Evolutionary conservation across 1,140 invertebrate species (phyloP), one percentile per base, ranked within the genome.

Genomic region (Dendroctonus ponderosae): DNA sequence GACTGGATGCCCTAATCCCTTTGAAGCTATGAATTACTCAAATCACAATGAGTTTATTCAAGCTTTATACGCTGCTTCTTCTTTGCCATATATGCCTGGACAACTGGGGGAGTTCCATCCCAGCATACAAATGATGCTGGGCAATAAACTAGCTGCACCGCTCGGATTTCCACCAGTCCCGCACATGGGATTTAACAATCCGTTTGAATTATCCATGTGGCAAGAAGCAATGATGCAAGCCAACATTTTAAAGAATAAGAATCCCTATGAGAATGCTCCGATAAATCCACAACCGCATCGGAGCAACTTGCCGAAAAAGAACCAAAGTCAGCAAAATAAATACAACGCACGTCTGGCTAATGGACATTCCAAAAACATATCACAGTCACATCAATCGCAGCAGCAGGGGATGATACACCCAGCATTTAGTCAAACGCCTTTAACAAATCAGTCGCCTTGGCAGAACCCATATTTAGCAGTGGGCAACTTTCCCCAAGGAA

Each of bases 1-100:
- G 87, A 72, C 88, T 41, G 87, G 87, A 2, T 89, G 88, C 71
- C 78, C 88, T 26, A 87, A 83, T 65, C 87, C 88, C 73, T 75
- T 88, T 46, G 83, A 82, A 63, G 73, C 75, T 3, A 74, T 76
- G 67, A 79, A 79, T 59, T 67, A 67, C 12, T 26, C 46, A 50
- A 67, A 67, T 48, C 65, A 67, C n/a, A 78, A 80, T 41, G 83
- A 85, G 43, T 76, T 85, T 67, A 74, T 84, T 12, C 82, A 82
- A 69, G 79, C 80, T 11, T 68, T 83, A 5, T 65, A 68, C 26
- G 64, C 68, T 40, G 75, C 60, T 61, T 74, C 53, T 37, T 79
- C 81, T 11, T 74, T 76, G 11, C 74, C 75, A 12, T 72, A 75
- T 11, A 82, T 83, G 64, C 73, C 77, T 0, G 76, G 77, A 2